Evolutionary conservation across 37 sponge, comb jelly and placozoan species (phyloP).

Genomic region (Beroe ovata): DNA sequence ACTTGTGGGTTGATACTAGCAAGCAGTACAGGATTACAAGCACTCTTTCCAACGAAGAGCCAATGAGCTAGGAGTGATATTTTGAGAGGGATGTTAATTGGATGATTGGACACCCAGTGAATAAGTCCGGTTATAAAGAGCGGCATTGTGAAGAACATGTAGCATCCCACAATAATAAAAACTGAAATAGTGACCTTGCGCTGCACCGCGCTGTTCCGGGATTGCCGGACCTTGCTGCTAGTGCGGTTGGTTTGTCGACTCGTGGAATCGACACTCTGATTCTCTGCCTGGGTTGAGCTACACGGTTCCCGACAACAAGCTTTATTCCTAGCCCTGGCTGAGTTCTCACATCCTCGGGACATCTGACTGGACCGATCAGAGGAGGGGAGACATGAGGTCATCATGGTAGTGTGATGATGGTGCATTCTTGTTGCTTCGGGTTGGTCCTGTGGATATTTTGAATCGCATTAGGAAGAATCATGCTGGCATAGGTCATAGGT

Average conservation of each 20-base stretch:
- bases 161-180: constrained; percentile 55
- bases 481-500: no score
- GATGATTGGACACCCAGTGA: background rate
- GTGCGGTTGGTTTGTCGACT: background rate
- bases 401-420: background rate
- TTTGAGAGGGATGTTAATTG: constrained; percentile 13
- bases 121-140: constrained; percentile 29
- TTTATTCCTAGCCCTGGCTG: background rate
- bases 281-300: background rate
- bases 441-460: no score
- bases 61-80: constrained; percentile 14
- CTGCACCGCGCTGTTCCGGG: constrained; percentile 44
- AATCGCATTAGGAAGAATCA: no score
- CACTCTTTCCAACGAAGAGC: constrained; percentile 64
- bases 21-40: constrained; percentile 47
- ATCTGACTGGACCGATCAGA: background rate
- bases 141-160: constrained; percentile 59
- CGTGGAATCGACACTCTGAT: background rate
- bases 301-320: no score
- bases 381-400: background rate
- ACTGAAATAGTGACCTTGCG: constrained; percentile 42
- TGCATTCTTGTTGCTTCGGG: no score
- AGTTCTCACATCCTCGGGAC: background rate
- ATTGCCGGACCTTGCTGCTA: background rate
- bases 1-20: constrained; percentile 35